Evolutionary conservation across 2,113 vertebrate genomes (phyloP), one percentile per base, ranked within the genome.

Genomic region (Gobius niger): DNA sequence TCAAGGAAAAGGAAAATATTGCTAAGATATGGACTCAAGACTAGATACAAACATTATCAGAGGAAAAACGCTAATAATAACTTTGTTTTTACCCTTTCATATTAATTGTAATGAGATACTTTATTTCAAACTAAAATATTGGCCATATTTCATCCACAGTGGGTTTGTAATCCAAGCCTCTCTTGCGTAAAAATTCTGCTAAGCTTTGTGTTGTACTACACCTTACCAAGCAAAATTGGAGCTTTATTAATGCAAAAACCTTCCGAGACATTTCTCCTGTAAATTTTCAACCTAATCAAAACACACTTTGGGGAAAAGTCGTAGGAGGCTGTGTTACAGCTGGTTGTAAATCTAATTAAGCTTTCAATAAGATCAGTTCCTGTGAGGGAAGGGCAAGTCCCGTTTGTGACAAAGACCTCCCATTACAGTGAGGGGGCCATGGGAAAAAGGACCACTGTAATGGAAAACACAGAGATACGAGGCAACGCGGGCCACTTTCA

Each of bases 391-490:
- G 15, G 44, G 62, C 64, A 44, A 51, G 50, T 60, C 75, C n/a
- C 44, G 61, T 41, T 40, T 60, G 70, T 66, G 63, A 56, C 12
- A 63, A 16, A 71, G 67, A 44, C 41, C 64, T 52, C 52, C 52
- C 49, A 71, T 72, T 65, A 63, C 18, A 73, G 15, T 16, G 7
- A 51, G n/a, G 19, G 42, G 53, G 63, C 73, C 67, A 47, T 80
- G 82, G 69, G 74, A 74, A 72, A 53, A 60, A 68, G 41, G 18
- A 52, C 50, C 63, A 16, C 52, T 8, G 18, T 67, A 70, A 85
- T 80, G 78, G 78, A 84, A 56, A 82, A 73, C 9, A 46, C 54
- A 62, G 54, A 63, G 66, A 85, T 76, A 69, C 72, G 50, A 79
- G 72, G 47, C 57, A 76, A 52, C 63, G 18, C 46, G 67, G 52